Base-by-base conservation (phyloP, 2,888 invertebrate species). In the Tenthredo distinguenda region DNA sequence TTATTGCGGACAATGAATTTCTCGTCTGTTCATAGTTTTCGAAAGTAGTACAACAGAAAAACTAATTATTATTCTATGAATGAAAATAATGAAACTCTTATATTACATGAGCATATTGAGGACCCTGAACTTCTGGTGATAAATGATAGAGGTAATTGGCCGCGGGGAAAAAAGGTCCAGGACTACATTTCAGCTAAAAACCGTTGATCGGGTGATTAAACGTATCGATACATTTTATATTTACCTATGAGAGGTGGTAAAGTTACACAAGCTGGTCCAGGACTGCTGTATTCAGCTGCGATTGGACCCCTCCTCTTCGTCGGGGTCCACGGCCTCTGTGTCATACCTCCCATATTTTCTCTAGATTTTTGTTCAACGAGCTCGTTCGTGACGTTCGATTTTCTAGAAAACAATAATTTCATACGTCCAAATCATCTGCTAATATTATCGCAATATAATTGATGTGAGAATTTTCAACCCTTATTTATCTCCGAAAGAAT, bases 251-350 rank as follows among this genome's bases (percentile, higher is more conserved):
- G 95, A 58, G 97, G 96, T 72, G 97, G 98, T 88, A 98, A 94
- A 85, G 96, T 95, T 6, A 98, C 97, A 87, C 97, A 97, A 31
- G 98, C 98, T 47, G 98, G 98, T 85, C 98, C 98, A 31, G 98
- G 98, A 91, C 97, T 97, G 85, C 95, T 95, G 89, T 96, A 96
- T 94, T 98, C 98, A 2, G 98, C 98, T 74, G 97, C 97, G 87
- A 98, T 98, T 31, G 97, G 97, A 58, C 98, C 98, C 82, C 97
- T 95, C 87, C 98, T 95, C 93, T 97, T 97, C 62, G 98, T 98
- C 65, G 98, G 98, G 85, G 97, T 98, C 98, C 98, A 98, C 87
- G 97, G 96, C 93, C 97, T 96, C 94, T 98, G 98, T 90, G 97
- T 96, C 92, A 97, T 95, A 91, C 97, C 97, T 92, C 96, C 95